Percentiles rank a stretch among this genome's conserved stretches.
These are phyloP conservation scores for Chalcis sispes DNA, from an alignment of 2,888 invertebrate species.

Conservation along the genomic window DNA sequence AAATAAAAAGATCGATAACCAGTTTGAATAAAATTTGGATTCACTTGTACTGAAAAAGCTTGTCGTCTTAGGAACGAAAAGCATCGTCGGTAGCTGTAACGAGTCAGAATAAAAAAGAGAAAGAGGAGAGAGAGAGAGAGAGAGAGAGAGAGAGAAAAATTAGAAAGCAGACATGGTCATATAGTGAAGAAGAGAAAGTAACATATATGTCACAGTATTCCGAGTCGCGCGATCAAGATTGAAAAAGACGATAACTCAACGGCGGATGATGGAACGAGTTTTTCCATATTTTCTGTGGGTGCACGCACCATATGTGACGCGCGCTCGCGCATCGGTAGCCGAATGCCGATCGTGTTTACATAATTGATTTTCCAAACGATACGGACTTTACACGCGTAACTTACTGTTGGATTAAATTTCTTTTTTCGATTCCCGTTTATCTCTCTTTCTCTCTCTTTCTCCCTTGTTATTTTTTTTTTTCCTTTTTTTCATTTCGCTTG, in stretches of 20 bases:
- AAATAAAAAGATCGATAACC: slow-evolving; percentile 9
- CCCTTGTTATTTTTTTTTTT: not conserved
- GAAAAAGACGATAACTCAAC: slow-evolving; percentile 11
- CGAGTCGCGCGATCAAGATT: slow-evolving; percentile 18
- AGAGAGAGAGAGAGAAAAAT: too few species aligned
- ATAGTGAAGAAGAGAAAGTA: not conserved
- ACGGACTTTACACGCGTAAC: slow-evolving; percentile 28
- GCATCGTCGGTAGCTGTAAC: too few species aligned
- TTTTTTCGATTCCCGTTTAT: slow-evolving; percentile 9
- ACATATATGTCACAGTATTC: not conserved
- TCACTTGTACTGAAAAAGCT: too few species aligned
- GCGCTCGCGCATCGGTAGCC: slow-evolving; percentile 15
- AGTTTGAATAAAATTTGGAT: slow-evolving; percentile 7
- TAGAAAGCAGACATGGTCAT: too few species aligned
- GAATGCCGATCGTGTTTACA: slow-evolving; percentile 45
- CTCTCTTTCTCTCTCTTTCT: not conserved
- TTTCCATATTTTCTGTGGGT: slow-evolving; percentile 38
- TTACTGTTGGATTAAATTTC: slow-evolving; percentile 32
- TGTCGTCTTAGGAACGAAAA: not conserved
- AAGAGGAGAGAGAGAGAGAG: too few species aligned
- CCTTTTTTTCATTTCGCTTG: slow-evolving; percentile 12
- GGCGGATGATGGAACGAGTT: slow-evolving; percentile 30
- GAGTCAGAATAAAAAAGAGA: too few species aligned
- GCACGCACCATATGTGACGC: too few species aligned
- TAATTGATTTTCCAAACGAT: slow-evolving; percentile 50